Evolutionary conservation across 2,888 invertebrate genomes (phyloP), one percentile per base, ranked within the genome.

Genomic region (Acanthosepion esculentum): DNA sequence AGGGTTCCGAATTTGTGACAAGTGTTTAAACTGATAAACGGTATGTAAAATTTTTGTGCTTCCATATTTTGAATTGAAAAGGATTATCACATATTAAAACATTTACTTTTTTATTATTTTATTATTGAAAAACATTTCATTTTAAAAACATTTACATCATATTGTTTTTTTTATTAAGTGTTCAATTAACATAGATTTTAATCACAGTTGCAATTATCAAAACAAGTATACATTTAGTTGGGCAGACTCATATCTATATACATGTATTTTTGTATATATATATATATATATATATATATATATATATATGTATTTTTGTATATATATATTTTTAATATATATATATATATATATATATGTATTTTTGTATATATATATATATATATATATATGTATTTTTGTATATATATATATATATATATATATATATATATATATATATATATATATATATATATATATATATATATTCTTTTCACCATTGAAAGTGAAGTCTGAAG

Each of bases 301-400:
- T 48, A 91, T 91, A 91, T 33, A 91, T 41, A 41, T 41, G 26
- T 64, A 64, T 64, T 6, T 64, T 23, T 64, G 26, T 23, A 64
- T 92, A 15, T 23, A 91, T 91, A 92, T 48, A 78, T 78, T n/a
- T n/a, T n/a, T n/a, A n/a, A n/a, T n/a, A 15, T 23, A 91, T 91
- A 92, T 48, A 78, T 78, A 94, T 94, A 64, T 78, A 33, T n/a
- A 12, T 78, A n/a, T n/a, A n/a, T n/a, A n/a, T 33, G 26, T 64
- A 64, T 64, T 6, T 64, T 23, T 64, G 26, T 4, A 64, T 92
- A 92, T 29, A 3, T 29, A 92, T 3, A 92, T 48, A 92, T 2
- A 48, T 92, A 64, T 64, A 26, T 64, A 20, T 48, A 92, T 2
- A 48, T 92, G 26, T 64, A 26, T 64, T 1, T 26, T 5, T 64